phyloP scores from a whole-genome alignment of 2,797 vertebrate species.

The Scyliorhinus canicula region DNA sequence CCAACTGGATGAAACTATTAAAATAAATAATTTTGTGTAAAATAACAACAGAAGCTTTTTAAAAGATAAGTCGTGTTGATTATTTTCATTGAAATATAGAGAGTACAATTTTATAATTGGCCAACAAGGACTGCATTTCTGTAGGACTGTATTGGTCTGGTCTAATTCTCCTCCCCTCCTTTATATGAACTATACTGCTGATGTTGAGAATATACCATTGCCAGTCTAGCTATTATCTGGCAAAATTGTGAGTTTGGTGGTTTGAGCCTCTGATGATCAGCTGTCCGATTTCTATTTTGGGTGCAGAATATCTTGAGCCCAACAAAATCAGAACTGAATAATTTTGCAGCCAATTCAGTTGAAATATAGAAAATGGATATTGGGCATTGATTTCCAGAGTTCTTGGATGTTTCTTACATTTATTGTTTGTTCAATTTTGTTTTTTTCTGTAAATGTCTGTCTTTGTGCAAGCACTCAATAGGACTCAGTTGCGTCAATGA shows the following conservation, averaged over 20 bases:
- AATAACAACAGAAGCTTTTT: background rate
- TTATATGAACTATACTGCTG: background rate
- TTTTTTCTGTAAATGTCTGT: background rate
- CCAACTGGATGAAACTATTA: background rate
- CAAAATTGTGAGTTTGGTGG: background rate
- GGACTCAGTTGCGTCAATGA: background rate
- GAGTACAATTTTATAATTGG: background rate
- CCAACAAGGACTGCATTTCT: background rate
- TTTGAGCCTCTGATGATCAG: background rate
- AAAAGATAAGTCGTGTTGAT: background rate
- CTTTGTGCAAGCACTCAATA: background rate
- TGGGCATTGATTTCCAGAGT: background rate
- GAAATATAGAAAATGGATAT: background rate
- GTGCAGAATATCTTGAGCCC: background rate
- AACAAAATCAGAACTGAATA: background rate
- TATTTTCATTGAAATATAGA: background rate
- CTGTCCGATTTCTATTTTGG: background rate
- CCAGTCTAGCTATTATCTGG: background rate
- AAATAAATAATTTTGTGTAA: background rate
- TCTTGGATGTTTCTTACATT: background rate
- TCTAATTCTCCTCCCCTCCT: background rate
- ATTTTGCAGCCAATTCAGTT: background rate
- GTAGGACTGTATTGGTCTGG: background rate
- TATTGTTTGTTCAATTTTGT: background rate
- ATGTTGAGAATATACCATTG: background rate